Evolutionary conservation across 1,140 invertebrate species (phyloP).

Genomic region (Neuroterus valhalla): DNA sequence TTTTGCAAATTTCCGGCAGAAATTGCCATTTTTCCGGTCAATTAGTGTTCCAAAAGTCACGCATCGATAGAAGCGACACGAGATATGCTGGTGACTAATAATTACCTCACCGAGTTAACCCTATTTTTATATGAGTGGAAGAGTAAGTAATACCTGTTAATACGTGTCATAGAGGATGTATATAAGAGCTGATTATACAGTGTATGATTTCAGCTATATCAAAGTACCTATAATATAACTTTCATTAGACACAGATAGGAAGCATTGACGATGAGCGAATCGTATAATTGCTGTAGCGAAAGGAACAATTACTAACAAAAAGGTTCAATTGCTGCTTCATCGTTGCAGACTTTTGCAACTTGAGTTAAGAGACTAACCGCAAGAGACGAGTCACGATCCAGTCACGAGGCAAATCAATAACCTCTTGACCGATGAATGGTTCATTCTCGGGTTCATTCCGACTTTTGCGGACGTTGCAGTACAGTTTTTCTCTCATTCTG

Average conservation of each 20-base stretch:
- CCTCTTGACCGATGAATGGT: not conserved
- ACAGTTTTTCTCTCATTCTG: no score
- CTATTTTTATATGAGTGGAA: not conserved
- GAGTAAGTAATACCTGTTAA: not conserved
- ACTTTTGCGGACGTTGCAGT: not conserved
- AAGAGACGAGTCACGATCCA: not conserved
- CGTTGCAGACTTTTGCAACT: not conserved
- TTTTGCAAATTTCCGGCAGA: not conserved
- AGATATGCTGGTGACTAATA: conserved; percentile 16
- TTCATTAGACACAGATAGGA: not conserved
- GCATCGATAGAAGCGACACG: conserved; percentile 12
- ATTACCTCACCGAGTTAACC: not conserved
- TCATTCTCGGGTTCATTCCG: no score
- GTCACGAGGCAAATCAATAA: conserved; percentile 3
- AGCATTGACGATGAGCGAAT: not conserved
- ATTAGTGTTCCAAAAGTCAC: conserved; percentile 9
- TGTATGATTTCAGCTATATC: not conserved
- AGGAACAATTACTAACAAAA: not conserved
- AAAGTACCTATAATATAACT: not conserved
- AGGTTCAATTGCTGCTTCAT: not conserved
- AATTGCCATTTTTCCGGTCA: conserved; percentile 7
- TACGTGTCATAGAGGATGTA: not conserved
- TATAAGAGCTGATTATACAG: not conserved
- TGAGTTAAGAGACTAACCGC: not conserved
- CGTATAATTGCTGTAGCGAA: not conserved